Evolutionary conservation across 1,140 invertebrate species (phyloP).

Genomic region (Pissodes strobi): DNA sequence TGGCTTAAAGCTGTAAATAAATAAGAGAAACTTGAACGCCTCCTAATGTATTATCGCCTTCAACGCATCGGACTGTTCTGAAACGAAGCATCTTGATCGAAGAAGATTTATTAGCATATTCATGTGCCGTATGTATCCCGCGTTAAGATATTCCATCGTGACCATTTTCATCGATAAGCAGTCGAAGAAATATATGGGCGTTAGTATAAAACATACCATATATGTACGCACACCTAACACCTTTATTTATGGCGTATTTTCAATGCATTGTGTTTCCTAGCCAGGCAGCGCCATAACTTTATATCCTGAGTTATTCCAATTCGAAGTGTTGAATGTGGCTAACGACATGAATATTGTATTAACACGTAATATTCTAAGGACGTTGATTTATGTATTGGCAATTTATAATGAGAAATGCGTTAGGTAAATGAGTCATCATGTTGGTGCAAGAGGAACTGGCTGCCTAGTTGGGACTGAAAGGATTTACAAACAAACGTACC

Average conservation of each 20-base stretch:
- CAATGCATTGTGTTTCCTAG: constrained; percentile 7
- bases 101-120: constrained; percentile 13
- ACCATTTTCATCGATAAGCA: constrained; percentile 28
- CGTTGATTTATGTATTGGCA: too few species aligned
- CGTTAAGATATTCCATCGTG: constrained; percentile 23
- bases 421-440: too few species aligned
- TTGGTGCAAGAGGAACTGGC: too few species aligned
- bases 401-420: too few species aligned
- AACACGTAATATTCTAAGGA: background rate
- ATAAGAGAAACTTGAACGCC: too few species aligned
- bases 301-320: too few species aligned
- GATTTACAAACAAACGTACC: too few species aligned
- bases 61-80: too few species aligned
- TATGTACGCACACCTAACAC: constrained; percentile 17
- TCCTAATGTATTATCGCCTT: too few species aligned
- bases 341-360: constrained; percentile 13
- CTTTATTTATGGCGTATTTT: constrained; percentile 18
- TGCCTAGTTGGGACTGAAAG: too few species aligned
- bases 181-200: constrained; percentile 23
- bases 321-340: background rate
- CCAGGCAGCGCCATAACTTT: background rate
- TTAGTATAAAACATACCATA: constrained; percentile 14
- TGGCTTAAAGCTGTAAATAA: too few species aligned
- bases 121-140: background rate
- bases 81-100: too few species aligned